These are phyloP conservation scores for Exaiptasia diaphana DNA, from an alignment of 64 coral and sea anemone genomes.

Conservation along the genomic window DNA sequence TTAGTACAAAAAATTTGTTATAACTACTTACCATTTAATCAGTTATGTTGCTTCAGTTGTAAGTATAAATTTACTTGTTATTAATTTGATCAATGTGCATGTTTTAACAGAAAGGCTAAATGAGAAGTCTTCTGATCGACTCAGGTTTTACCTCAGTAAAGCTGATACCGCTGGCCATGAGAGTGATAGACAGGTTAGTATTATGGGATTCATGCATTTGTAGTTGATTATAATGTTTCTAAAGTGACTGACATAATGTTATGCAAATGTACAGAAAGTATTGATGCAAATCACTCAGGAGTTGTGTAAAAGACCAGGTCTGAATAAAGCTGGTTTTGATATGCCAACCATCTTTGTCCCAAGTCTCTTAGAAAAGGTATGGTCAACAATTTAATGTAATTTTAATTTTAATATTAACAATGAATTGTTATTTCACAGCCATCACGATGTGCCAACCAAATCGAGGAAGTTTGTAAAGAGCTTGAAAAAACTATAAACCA, in stretches of 20 bases:
- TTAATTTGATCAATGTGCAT: too few species aligned
- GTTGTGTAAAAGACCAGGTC: constrained; percentile 90
- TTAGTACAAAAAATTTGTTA: too few species aligned
- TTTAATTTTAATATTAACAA: not conserved
- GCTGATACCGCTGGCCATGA: constrained; percentile 94
- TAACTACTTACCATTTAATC: too few species aligned
- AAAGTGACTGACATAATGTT: not conserved
- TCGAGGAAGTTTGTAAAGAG: constrained; percentile 97
- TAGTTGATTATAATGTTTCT: not conserved
- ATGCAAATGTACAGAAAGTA: constrained; percentile 59
- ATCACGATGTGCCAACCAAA: constrained; percentile 94
- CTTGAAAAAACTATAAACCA: constrained; percentile 98
- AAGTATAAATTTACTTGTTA: too few species aligned
- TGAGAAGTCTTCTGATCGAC: constrained; percentile 78
- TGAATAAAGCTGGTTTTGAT: constrained; percentile 99
- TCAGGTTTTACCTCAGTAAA: constrained; percentile 90
- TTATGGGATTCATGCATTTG: not conserved
- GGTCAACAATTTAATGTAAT: too few species aligned
- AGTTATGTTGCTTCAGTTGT: too few species aligned
- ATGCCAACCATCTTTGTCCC: constrained; percentile 96
- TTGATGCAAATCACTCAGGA: constrained; percentile 99
- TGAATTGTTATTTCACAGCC: constrained; percentile 45
- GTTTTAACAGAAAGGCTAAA: constrained; percentile 68
- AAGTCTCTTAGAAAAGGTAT: constrained; percentile 81
- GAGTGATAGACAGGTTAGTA: constrained; percentile 96